Base-by-base conservation (phyloP, 1,140 invertebrate genomes). In the Monomorium pharaonis region DNA sequence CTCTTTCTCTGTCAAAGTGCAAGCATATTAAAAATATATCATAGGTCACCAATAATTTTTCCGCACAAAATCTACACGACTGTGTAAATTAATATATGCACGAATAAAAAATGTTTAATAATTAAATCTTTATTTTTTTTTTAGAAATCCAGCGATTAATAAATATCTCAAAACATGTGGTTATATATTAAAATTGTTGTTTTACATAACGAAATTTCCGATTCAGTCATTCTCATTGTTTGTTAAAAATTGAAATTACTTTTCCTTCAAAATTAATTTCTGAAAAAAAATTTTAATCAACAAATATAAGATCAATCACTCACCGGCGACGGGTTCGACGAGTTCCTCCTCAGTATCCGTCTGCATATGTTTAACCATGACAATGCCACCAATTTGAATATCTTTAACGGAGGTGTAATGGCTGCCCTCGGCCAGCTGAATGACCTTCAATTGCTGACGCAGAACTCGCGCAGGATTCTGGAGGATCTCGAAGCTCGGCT, bases 381-480 rank as follows among this genome's bases (percentile, higher is more conserved):
- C 97, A 89, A 99, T 99, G 24, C 99, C 99, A 44, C 99, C 99
- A 92, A 98, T 98, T 16, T 97, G 97, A 12, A 99, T 96, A 92
- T 99, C 98, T 93, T 99, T 99, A 30, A 99, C 95, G 0, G 99
- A 97, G 24, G 95, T 96, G 92, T 98, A 99, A 21, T 97, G 96
- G 60, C 97, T 97, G 9, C 96, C 97, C 54, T 99, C 98, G 12
- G 97, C 96, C 76, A 99, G 95, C 62, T 97, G 96, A 18, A 99
- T 95, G 6, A 98, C 97, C 93, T 99, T 99, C 21, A 99, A 94
- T 94, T 99, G 99, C 92, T 98, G 98, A 75, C 98, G 97, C 95
- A 99, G 97, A 4, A 99, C 97, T 67, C 99, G 96, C 1, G 98
- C 98, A 0, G 99, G 99, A 96, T 99, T 99, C 74, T 96, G 96